Conservation (phyloP, 2,888 invertebrate genomes). For the Branchellion lobata region DNA sequence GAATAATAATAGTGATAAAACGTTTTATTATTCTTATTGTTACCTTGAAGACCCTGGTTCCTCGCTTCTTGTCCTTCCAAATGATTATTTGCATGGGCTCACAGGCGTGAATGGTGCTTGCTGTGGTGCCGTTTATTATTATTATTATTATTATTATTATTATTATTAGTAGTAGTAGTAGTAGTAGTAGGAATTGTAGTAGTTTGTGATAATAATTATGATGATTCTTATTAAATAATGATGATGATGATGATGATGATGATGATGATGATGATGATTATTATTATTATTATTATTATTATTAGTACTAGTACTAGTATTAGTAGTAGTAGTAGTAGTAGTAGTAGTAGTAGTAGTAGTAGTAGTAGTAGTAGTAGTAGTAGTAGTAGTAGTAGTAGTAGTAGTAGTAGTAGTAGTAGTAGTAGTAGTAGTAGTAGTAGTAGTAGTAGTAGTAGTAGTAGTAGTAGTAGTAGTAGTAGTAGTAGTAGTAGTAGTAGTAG, state of each 20-base stretch:
- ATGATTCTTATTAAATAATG: too few species aligned
- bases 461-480: slow-evolving; percentile 29
- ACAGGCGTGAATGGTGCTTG: slow-evolving; percentile 45
- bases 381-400: background rate
- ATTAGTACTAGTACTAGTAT: background rate
- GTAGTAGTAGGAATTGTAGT: slow-evolving; percentile 1
- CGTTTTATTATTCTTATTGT: background rate
- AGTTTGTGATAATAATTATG: too few species aligned
- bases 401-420: background rate
- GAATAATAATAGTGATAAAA: background rate
- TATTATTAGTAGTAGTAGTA: background rate
- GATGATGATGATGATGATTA: background rate
- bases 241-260: background rate
- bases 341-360: slow-evolving; percentile 25
- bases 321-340: background rate
- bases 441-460: slow-evolving; percentile 13
- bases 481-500: slow-evolving; percentile 4
- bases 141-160: background rate
- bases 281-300: background rate
- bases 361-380: slow-evolving; percentile 28
- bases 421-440: background rate
- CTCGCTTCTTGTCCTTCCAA: slow-evolving; percentile 46
- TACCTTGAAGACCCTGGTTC: slow-evolving; percentile 22
- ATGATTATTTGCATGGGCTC: slow-evolving; percentile 45
- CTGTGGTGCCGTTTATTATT: background rate